Base-by-base conservation (phyloP, 2,113 vertebrate species). In the Merops nubicus region DNA sequence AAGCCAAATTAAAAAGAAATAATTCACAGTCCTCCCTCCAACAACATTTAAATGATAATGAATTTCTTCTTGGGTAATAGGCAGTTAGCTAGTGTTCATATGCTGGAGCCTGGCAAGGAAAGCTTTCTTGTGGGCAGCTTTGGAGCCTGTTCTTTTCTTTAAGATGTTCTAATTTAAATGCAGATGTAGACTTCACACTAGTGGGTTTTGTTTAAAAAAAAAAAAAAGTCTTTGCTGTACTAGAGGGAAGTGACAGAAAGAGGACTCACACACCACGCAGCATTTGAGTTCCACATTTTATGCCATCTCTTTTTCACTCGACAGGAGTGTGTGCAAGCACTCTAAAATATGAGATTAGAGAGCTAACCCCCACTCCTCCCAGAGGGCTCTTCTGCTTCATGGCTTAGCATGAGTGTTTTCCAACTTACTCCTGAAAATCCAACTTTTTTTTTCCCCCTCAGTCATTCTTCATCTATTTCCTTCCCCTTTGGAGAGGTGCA, bases 81-180 rank as follows among this genome's bases (percentile, higher is more conserved):
- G 96, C 92, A 94, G 91, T 92, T 95, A 81, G 65, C 84, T 91
- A 94, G 88, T 65, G 73, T 59, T 97, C 94, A 78, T 93, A 96
- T 79, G 89, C 75, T 88, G 90, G 36, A 90, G 94, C 75, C 91
- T 97, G 93, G 96, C 97, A 97, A 92, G 93, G 82, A 85, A 95
- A 88, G 69, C 67, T 90, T 93, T 96, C 91, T 95, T 91, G 94
- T 84, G 91, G 95, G 91, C 91, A 96, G 86, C 91, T 95, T 88
- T 96, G 90, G 94, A 97, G 95, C 67, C 86, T 91, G 85, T 42
- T 93, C 96, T 97, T 97, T 91, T 91, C 96, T 98, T 97, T 97
- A 97, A 92, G 93, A 98, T 97, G 91, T 67, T 93, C 97, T 98
- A 91, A 98, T 97, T 98, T 97, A 97, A 97, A 98, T 98, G 97